Base-by-base conservation (phyloP, 2,797 vertebrate species). In the Anniella stebbinsi region DNA sequence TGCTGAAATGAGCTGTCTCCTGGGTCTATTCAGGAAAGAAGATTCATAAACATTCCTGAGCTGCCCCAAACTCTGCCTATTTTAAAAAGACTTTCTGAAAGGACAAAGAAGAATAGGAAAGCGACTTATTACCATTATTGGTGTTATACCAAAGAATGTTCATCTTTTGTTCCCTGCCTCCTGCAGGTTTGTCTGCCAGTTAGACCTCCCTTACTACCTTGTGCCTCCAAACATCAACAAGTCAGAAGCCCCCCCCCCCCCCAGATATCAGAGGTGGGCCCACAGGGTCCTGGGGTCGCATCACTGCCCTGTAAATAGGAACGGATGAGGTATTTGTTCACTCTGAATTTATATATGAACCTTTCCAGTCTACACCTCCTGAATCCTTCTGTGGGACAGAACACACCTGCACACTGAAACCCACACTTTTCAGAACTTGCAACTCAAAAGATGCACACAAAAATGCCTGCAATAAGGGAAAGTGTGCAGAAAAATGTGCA, bases 1-100 rank as follows among this genome's bases (percentile, higher is more conserved):
- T 91, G 60, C 12, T 88, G 67, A 92, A 88, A 89, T 69, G 89
- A 80, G 88, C 73, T 0, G 18, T 70, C 28, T 41, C 92, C 41
- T 88, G 84, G 67, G 12, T 36, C 45, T 93, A 63, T 76, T 90
- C 80, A 88, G 92, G 92, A 94, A 94, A 95, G 86, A 87, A 93
- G 25, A 95, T 23, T 89, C 94, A 94, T 90, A 92, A 91, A 92
- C 92, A 82, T 0, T 69, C 54, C 86, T 88, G 70, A 95, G 54
- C 1, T 66, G 60, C 72, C 41, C 17, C 91, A 70, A 85, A 87
- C 17, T 60, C 8, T 75, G 21, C 36, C 69, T 66, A 7, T 63
- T 76, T 82, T 76, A 9, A 0, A 77, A 70, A 2, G 41, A 15
- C 21, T 87, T 95, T 94, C 36, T 89, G 94, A 94, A 91, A 92